Base-by-base conservation (phyloP, 2,888 invertebrate genomes). In the Thecocarcelia acutangulata region DNA sequence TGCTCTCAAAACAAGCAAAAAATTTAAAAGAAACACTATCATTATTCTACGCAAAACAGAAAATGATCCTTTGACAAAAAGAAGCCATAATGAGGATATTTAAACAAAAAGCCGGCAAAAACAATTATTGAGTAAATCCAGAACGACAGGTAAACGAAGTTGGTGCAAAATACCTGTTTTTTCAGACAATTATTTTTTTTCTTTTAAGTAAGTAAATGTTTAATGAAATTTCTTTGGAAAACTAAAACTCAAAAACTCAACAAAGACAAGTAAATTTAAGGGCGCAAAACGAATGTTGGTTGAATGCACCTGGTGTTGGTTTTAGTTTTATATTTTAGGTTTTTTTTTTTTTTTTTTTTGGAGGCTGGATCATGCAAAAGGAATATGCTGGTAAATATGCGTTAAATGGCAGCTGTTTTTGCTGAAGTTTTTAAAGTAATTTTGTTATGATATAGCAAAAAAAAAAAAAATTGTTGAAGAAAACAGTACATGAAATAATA, bases 221-320 rank as follows among this genome's bases (percentile, higher is more conserved):
- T 24, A 42, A 1, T 33, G 33, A 61, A 59, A 48, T 58, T 13
- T 24, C 15, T 70, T 33, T 11, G 21, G 13, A 40, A 63, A 72
- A 9, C 24, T 33, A 40, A 68, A 73, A 40, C n/a, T 8, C 3
- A 52, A 33, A 33, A 33, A 24, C 24, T 3, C 4, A 50, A 12
- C 13, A 44, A 17, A 13, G 28, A 33, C 15, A 6, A 33, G 9
- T 33, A 54, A 3, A 33, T 12, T 64, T 44, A 33, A 24, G 13
- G 12, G 21, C 24, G 12, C 52, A 50, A 33, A 70, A 44, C 19
- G 37, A 17, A 68, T n/a, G 17, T 54, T 48, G 2, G 17, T 54
- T 48, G 2, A 83, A 83, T 80, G 83, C 84, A 84, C 83, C 84
- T 84, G 84, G 84, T 74, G 82, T 72, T 80, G 48, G 15, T 37